Percentiles rank a stretch among this genome's conserved stretches.
Conservation (phyloP, 2,888 invertebrate genomes). For the Ptychoptera albimana region DNA sequence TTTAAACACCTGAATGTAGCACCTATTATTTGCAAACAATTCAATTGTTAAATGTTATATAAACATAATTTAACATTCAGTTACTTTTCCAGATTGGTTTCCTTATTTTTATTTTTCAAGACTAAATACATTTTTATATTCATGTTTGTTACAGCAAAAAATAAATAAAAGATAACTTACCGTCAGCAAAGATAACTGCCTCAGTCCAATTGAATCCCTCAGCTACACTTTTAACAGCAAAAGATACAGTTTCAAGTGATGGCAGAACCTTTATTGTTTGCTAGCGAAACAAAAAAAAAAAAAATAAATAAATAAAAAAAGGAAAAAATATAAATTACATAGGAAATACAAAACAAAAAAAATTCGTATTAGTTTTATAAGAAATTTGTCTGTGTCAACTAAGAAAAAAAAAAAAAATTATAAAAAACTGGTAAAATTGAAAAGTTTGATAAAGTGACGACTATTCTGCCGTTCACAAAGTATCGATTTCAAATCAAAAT, state of each 20-base stretch:
- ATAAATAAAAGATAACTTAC: slow-evolving; percentile 18
- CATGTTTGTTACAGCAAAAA: too few species aligned
- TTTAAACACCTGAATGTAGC: too few species aligned
- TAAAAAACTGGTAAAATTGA: not conserved
- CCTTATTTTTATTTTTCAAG: too few species aligned
- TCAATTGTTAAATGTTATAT: too few species aligned
- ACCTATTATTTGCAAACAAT: too few species aligned
- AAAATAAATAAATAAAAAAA: slow-evolving; percentile 3
- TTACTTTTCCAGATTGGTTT: too few species aligned
- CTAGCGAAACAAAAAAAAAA: slow-evolving; percentile 14
- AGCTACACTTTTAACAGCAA: slow-evolving; percentile 29
- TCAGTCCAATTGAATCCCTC: slow-evolving; percentile 31
- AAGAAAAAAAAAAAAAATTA: not conserved
- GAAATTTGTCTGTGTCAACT: not conserved
- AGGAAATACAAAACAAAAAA: too few species aligned
- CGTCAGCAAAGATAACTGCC: slow-evolving; percentile 29
- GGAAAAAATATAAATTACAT: not conserved
- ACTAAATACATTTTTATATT: too few species aligned
- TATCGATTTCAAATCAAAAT: too few species aligned
- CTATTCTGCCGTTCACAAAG: too few species aligned
- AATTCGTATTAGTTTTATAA: not conserved
- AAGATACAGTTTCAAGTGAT: slow-evolving; percentile 30
- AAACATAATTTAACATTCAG: too few species aligned
- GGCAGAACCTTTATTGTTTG: slow-evolving; percentile 29
- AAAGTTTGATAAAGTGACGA: too few species aligned